These are phyloP conservation scores for Rotaria sp. DNA, from an alignment of 2,888 invertebrate genomes.

Conservation along the genomic window DNA sequence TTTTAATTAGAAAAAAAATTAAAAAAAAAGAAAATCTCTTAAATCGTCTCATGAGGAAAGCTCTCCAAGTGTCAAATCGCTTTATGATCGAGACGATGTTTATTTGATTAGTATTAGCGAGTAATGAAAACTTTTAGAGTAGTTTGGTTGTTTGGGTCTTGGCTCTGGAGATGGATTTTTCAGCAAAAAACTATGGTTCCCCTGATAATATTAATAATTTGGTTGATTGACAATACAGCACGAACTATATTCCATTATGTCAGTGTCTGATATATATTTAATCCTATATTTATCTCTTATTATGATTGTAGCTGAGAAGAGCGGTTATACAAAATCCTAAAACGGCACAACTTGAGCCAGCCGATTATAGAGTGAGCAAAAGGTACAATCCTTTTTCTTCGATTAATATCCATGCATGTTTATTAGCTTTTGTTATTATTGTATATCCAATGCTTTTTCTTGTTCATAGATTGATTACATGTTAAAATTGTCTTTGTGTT, in stretches of 20 bases:
- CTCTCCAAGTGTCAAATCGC: too few species aligned
- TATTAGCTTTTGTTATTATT: not conserved
- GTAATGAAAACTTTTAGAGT: too few species aligned
- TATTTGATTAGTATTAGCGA: too few species aligned
- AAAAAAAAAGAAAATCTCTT: too few species aligned
- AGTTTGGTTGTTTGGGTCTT: too few species aligned
- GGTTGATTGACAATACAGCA: too few species aligned
- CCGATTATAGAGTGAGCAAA: conserved; percentile 91
- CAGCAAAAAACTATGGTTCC: too few species aligned
- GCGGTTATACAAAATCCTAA: conserved; percentile 89
- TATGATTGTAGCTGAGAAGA: conserved; percentile 67
- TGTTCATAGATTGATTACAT: not conserved
- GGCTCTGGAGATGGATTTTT: too few species aligned
- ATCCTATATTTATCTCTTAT: not conserved
- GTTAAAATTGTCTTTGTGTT: not conserved
- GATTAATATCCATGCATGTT: not conserved
- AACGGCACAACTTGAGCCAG: conserved; percentile 80
- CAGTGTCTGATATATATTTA: not conserved
- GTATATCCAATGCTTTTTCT: not conserved
- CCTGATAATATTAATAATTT: too few species aligned
- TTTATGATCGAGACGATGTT: not conserved
- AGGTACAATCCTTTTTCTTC: conserved; percentile 55
- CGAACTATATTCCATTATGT: too few species aligned
- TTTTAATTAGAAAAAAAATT: too few species aligned
- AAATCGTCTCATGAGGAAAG: too few species aligned